Evolutionary conservation across 2,113 vertebrate genomes (phyloP).

Genomic region (Lipophrys pholis): DNA sequence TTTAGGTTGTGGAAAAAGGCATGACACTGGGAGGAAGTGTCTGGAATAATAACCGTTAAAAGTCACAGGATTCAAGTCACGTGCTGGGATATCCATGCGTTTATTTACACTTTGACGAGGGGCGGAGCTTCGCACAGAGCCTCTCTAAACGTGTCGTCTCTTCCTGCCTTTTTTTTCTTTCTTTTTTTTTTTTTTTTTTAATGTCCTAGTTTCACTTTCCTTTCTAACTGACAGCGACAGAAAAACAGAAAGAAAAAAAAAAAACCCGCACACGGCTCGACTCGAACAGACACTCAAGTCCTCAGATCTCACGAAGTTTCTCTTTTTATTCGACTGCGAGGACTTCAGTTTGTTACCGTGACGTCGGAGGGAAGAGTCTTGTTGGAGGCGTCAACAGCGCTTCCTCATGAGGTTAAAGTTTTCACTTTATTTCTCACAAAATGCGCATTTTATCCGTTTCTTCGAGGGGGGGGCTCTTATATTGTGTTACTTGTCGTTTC

Average conservation of each 20-base stretch:
- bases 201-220: conserved; percentile 63
- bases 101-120: background rate
- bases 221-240: background rate
- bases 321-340: background rate
- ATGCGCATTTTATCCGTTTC: too few relatives aligned
- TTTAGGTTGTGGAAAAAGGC: too few relatives aligned
- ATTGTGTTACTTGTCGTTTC: conserved; percentile 9
- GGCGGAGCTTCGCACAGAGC: conserved; percentile 25
- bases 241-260: too few relatives aligned
- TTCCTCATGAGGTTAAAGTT: background rate
- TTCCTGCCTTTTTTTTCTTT: conserved; percentile 50
- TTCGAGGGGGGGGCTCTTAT: too few relatives aligned
- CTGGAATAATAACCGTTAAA: too few relatives aligned
- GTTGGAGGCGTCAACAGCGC: background rate
- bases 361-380: background rate
- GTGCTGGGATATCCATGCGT: too few relatives aligned
- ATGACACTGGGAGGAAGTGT: too few relatives aligned
- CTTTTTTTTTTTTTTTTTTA: too few relatives aligned
- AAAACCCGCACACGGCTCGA: background rate
- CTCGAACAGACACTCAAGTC: background rate
- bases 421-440: background rate
- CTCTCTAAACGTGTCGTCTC: background rate
- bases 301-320: background rate
- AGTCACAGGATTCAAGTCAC: too few relatives aligned
- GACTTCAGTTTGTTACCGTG: background rate